Evolutionary conservation across 2,888 invertebrate species (phyloP).

Genomic region (Ceratothoa steindachneri): DNA sequence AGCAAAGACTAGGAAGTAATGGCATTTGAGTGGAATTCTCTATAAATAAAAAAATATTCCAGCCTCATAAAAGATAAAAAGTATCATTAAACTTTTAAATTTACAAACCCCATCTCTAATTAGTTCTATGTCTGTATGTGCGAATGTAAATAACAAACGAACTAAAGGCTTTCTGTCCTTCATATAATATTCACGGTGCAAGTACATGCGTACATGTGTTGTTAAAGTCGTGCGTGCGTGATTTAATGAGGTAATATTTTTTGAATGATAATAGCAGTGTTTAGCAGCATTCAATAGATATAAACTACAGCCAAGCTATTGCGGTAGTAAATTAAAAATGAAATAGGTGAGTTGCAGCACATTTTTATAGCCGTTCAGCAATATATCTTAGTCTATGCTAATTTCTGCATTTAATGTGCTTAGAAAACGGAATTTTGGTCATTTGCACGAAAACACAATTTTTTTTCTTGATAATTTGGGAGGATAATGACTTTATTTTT

Average conservation of each 20-base stretch:
- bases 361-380: background rate
- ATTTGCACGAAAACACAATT: slow-evolving; percentile 5
- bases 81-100: too few species aligned
- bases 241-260: background rate
- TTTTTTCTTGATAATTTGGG: slow-evolving; percentile 5
- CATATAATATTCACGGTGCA: too few species aligned
- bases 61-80: too few species aligned
- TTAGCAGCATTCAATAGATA: background rate
- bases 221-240: too few species aligned
- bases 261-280: background rate
- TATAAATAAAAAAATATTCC: too few species aligned
- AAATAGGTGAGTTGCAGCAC: background rate
- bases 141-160: too few species aligned
- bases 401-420: background rate
- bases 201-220: too few species aligned
- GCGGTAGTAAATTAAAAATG: background rate
- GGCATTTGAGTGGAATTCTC: too few species aligned
- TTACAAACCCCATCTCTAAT: too few species aligned
- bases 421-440: background rate
- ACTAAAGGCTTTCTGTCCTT: too few species aligned
- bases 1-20: too few species aligned
- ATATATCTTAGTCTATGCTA: background rate
- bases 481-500: slow-evolving; percentile 12
- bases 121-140: too few species aligned
- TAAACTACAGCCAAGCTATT: background rate